Base-by-base conservation (phyloP, 2,888 invertebrate species). In the Cephus spinipes region DNA sequence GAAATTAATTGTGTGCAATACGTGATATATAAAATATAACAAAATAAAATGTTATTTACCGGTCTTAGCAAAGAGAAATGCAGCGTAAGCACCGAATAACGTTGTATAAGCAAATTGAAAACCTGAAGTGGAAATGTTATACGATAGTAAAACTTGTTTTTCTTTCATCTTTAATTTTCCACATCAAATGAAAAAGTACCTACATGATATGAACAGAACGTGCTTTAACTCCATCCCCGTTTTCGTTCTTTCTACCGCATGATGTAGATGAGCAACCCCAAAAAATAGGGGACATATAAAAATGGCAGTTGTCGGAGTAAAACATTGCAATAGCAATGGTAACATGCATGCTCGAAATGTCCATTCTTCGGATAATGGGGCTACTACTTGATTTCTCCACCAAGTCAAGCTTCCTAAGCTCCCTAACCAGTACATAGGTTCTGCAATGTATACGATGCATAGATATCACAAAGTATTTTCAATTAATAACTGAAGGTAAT, bases 261-360 rank as follows among this genome's bases (percentile, higher is more conserved):
- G 98, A 92, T 98, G 98, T 87, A 98, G 95, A 92, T 98, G 98
- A 76, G 98, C 98, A 94, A 97, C 95, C 73, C 98, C 98, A 92
- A 99, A 99, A 86, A 98, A 96, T 33, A 98, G 90, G 1, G 98
- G 98, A 83, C 97, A 97, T 81, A 97, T 93, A 86, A 98, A 95
- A 73, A 98, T 94, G 33, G 97, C 96, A 79, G 94, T 94, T 55
- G 94, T 91, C 0, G 96, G 96, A 35, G 94, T 92, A 85, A 97
- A 95, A 88, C 96, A 96, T 88, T 98, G 97, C 83, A 98, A 92
- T 71, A 99, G 93, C 69, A 98, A 91, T 6, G 98, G 98, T 92
- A 98, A 93, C 97, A 99, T 98, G 89, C 98, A 98, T 1, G 98
- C 97, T 83, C 99, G 93, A 92, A 98, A 99, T 11, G 98, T 97